Evolutionary conservation across 92 coral and sea anemone species (phyloP).

Genomic region (Nematostella vectensis): DNA sequence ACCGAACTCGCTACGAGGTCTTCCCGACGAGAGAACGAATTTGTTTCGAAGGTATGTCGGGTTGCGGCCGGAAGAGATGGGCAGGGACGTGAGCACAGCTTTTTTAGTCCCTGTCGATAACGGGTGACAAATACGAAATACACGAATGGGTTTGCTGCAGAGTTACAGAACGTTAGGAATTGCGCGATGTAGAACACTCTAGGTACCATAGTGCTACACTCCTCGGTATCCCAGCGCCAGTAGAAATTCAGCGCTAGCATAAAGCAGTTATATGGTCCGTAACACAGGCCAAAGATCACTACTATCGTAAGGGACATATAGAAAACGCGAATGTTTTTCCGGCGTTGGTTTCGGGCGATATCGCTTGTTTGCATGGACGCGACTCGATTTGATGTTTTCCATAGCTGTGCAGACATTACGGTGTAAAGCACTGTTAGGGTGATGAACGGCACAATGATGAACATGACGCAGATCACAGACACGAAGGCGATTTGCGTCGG

Average conservation of each 20-base stretch:
- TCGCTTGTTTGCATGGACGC: conserved; percentile 6
- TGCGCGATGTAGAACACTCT: conserved; percentile 5
- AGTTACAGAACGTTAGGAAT: conserved; percentile 8
- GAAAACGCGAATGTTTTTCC: conserved; percentile 9
- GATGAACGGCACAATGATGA: conserved; percentile 8
- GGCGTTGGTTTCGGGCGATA: conserved; percentile 4
- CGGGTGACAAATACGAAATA: conserved; percentile 13
- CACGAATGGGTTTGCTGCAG: conserved; percentile 17
- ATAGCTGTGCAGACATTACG: conserved; percentile 6
- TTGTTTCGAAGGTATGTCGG: not conserved
- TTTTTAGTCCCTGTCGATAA: conserved; percentile 16
- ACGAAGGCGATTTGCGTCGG: not conserved
- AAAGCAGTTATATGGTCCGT: conserved; percentile 12
- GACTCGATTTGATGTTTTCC: conserved; percentile 1
- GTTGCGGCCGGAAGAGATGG: not conserved
- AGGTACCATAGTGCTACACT: not conserved
- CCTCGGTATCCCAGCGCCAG: not conserved
- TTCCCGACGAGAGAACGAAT: not conserved
- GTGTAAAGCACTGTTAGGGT: conserved; percentile 8
- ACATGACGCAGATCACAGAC: not conserved
- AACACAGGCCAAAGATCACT: conserved; percentile 2
- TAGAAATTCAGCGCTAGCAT: conserved; percentile 1
- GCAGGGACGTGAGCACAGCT: not conserved
- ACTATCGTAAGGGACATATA: conserved; percentile 11
- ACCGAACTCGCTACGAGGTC: not conserved